phyloP scores from a whole-genome alignment of 2,113 vertebrate species.

The Leucopsar rothschildi region DNA sequence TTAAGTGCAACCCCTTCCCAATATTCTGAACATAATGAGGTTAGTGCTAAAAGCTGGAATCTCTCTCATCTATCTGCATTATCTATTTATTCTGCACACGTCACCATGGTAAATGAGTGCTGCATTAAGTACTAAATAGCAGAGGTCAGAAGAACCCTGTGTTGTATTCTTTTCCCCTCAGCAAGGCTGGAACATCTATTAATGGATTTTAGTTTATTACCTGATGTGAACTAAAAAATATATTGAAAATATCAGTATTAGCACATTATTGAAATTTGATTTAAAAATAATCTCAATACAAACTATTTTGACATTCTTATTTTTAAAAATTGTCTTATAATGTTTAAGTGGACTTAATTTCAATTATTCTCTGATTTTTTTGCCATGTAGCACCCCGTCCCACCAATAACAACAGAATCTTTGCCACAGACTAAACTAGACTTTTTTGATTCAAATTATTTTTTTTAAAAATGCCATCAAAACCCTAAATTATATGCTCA shows the following conservation, averaged over 20 bases:
- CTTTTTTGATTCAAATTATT: neutral
- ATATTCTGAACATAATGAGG: slow-evolving; percentile 44
- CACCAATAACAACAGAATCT: neutral
- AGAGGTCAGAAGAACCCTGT: slow-evolving; percentile 14
- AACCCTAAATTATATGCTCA: neutral
- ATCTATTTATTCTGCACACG: slow-evolving; percentile 7
- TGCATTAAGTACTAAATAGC: slow-evolving; percentile 44
- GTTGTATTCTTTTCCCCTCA: neutral
- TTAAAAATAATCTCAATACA: neutral
- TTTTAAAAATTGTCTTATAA: neutral
- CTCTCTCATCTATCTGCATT: slow-evolving; percentile 46
- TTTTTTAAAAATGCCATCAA: neutral
- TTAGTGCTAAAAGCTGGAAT: slow-evolving; percentile 58
- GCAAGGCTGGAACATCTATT: neutral
- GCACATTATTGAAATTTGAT: neutral
- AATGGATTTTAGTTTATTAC: slow-evolving; percentile 6
- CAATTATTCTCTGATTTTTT: neutral
- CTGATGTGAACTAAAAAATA: neutral
- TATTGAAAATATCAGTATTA: neutral
- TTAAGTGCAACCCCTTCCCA: slow-evolving; percentile 34
- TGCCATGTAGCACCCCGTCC: rapidly evolving
- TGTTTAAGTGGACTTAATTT: neutral
- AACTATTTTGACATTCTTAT: neutral
- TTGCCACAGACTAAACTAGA: neutral
- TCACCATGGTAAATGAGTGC: slow-evolving; percentile 37